Evolutionary conservation across 2,888 invertebrate genomes (phyloP).

Genomic region (Leucozona laternaria): DNA sequence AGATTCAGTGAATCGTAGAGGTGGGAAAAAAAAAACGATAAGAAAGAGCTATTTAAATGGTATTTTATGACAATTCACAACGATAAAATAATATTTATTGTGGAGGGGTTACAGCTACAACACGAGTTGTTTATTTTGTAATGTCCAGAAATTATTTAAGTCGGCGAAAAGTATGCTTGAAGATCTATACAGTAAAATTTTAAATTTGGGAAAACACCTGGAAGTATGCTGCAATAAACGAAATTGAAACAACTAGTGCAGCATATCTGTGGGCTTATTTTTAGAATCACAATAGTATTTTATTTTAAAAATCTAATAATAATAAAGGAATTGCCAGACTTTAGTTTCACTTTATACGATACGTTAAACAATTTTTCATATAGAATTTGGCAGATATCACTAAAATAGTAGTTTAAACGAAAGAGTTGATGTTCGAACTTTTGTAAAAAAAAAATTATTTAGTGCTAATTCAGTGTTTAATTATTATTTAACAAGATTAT

Average conservation of each 20-base stretch:
- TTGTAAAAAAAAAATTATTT: too few relatives aligned
- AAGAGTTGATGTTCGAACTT: too few relatives aligned
- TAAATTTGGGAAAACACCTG: not conserved
- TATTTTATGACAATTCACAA: constrained; percentile 17
- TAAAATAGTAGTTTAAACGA: too few relatives aligned
- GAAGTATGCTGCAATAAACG: not conserved
- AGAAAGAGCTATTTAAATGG: constrained; percentile 8
- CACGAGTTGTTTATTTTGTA: not conserved
- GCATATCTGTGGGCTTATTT: not conserved
- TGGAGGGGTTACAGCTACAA: not conserved
- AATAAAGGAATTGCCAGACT: not conserved
- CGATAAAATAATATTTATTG: constrained; percentile 12
- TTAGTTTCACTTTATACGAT: not conserved
- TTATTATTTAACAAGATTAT: too few relatives aligned
- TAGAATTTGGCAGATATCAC: too few relatives aligned
- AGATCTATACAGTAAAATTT: not conserved
- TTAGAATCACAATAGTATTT: not conserved
- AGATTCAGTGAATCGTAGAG: constrained; percentile 4
- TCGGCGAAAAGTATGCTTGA: not conserved
- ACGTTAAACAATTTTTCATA: too few relatives aligned
- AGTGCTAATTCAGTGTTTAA: too few relatives aligned
- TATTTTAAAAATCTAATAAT: accelerated
- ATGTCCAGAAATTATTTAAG: not conserved
- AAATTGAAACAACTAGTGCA: too few relatives aligned
- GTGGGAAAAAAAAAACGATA: not conserved